Base-by-base conservation (phyloP, 2,797 vertebrate species). In the Macropus fuliginosus region DNA sequence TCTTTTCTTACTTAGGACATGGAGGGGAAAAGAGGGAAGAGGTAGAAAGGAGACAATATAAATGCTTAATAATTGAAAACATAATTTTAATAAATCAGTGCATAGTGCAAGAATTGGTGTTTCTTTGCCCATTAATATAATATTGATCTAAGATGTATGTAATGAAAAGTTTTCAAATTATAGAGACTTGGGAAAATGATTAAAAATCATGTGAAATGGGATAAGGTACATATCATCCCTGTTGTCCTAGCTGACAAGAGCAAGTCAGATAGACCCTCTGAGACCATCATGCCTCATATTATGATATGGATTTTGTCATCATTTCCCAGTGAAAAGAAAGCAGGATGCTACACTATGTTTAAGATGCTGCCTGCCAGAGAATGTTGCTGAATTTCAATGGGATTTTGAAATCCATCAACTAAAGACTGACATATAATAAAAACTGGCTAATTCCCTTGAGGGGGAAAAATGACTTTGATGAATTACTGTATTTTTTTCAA, bases 271-370 rank as follows among this genome's bases (percentile, higher is more conserved):
- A 95, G 40, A 87, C 21, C 40, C 24, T 89, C 56, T 94, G 56
- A 94, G 87, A 92, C 34, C 14, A 95, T 50, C 90, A 89, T 92
- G 92, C 21, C 18, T 96, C 27, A 5, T 95, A 89, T 87, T n/a
- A 94, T 29, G 2, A 96, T n/a, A 96, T 21, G 95, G 94, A 56
- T 90, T 93, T 96, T 96, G 94, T 96, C 96, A n/a, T 92, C 55
- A 96, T 95, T 96, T 95, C 50, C 87, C 96, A 81, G 34, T 81
- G 56, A 93, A 96, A 95, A 96, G 10, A 96, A 98, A 89, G 74
- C 89, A 52, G 0, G 6, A 94, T 89, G 89, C 92, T 31, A 95
- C 40, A 6, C 34, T 62, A 27, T 81, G 56, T 95, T 95, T 96
- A 31, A 91, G 95, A 66, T 46, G 93, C 4, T 74, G 4, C n/a